Conservation (phyloP, 2,888 invertebrate genomes). For the Patella pellucida region DNA sequence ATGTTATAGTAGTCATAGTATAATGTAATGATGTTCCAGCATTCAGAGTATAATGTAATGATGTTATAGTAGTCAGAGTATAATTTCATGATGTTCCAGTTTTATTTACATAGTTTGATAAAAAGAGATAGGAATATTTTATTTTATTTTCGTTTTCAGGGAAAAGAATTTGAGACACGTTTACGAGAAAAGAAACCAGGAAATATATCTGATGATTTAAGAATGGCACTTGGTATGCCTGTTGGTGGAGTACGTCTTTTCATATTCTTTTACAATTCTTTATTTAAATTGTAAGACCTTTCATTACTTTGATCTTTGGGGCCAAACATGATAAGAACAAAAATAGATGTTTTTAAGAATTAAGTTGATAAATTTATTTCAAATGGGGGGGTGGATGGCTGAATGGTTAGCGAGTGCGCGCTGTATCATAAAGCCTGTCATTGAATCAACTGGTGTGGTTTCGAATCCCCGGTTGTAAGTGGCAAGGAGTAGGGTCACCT, state of each 20-base stretch:
- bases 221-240: constrained; percentile 98
- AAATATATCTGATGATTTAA: constrained; percentile 93
- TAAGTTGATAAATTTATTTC: too few species aligned
- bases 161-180: constrained; percentile 98
- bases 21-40: too few species aligned
- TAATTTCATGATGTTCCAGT: neutral
- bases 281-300: neutral
- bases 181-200: constrained; percentile 99
- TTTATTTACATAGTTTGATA: neutral
- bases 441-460: too few species aligned
- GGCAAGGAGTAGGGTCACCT: too few species aligned
- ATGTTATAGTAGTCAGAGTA: too few species aligned
- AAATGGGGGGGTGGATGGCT: too few species aligned
- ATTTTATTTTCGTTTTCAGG: constrained; percentile 70
- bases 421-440: too few species aligned
- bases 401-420: too few species aligned
- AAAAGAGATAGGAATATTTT: neutral
- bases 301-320: neutral
- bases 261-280: neutral
- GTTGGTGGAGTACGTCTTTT: constrained; percentile 81
- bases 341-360: neutral
- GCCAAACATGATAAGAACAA: neutral
- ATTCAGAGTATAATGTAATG: too few species aligned
- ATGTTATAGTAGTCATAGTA: too few species aligned
- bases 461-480: too few species aligned